A percentile compares a stretch with the other conserved stretches of the same genome.
Evolutionary conservation across 1,140 invertebrate genomes (phyloP).

Genomic region (Phymastichus coffea): DNA sequence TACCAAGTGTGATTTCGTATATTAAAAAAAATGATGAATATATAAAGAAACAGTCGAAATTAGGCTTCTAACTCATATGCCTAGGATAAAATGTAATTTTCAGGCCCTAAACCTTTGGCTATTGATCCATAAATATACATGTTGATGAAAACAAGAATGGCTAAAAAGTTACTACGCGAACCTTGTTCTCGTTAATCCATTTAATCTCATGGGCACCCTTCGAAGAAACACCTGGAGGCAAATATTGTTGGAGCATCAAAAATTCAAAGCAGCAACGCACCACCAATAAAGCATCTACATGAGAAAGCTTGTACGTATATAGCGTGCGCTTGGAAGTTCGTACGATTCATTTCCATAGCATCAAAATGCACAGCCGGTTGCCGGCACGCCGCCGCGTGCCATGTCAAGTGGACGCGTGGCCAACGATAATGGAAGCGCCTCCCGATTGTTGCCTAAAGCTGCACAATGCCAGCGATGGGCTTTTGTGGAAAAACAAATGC

Average conservation of each 20-base stretch:
- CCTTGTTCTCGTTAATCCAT: background rate
- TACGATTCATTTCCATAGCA: slow-evolving; percentile 36
- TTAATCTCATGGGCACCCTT: background rate
- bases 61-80: no score
- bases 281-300: background rate
- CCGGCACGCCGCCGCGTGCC: slow-evolving; percentile 38
- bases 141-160: no score
- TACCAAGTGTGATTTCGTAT: no score
- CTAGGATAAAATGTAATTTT: no score
- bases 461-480: background rate
- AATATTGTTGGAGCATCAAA: background rate
- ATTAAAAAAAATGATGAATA: no score
- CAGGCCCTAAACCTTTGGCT: no score
- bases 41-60: no score
- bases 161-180: no score
- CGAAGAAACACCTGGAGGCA: no score
- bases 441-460: slow-evolving; percentile 1
- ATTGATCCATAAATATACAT: no score
- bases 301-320: no score
- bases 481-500: slow-evolving; percentile 3
- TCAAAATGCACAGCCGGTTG: slow-evolving; percentile 38
- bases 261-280: background rate
- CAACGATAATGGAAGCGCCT: slow-evolving; percentile 8
- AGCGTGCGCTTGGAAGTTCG: no score
- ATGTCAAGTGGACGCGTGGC: slow-evolving; percentile 41